phyloP scores from a whole-genome alignment of 2,797 vertebrate species.

The Myotis pilosus region DNA sequence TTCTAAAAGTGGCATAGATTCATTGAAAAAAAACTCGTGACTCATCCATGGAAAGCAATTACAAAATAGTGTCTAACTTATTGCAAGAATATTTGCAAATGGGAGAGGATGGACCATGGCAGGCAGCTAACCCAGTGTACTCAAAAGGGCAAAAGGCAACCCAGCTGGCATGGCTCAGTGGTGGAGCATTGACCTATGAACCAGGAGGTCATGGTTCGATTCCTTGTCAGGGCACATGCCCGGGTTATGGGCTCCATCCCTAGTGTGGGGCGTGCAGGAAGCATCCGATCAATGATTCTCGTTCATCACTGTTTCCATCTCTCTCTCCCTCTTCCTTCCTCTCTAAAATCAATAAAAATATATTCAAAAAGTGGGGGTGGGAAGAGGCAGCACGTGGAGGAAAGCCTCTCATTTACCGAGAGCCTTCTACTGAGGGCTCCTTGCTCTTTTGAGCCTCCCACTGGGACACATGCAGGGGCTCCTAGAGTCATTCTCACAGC shows the following conservation, averaged over 20 bases:
- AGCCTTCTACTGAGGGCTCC: background rate
- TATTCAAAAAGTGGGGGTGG: background rate
- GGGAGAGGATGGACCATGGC: background rate
- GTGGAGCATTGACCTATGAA: too few species aligned
- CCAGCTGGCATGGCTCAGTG: too few species aligned
- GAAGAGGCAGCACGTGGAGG: background rate
- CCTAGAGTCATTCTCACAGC: background rate
- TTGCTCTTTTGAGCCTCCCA: background rate
- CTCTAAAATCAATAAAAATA: too few species aligned
- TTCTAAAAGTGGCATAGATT: background rate
- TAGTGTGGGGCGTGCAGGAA: too few species aligned
- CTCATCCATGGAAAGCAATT: background rate
- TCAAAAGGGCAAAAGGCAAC: background rate
- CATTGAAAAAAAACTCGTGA: background rate
- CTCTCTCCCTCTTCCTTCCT: too few species aligned
- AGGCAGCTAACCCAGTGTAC: background rate
- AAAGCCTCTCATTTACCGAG: background rate
- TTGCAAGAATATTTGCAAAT: background rate
- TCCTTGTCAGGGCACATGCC: too few species aligned
- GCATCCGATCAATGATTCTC: too few species aligned
- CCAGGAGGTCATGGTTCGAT: too few species aligned
- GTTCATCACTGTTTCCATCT: too few species aligned
- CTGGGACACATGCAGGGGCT: background rate
- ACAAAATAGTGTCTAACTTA: background rate
- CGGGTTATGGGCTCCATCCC: too few species aligned